A percentile compares a stretch with the other conserved stretches of the same genome.
These are phyloP conservation scores for Pachyuromys duprasi DNA, from an alignment of 2,797 vertebrate species.

Conservation along the genomic window DNA sequence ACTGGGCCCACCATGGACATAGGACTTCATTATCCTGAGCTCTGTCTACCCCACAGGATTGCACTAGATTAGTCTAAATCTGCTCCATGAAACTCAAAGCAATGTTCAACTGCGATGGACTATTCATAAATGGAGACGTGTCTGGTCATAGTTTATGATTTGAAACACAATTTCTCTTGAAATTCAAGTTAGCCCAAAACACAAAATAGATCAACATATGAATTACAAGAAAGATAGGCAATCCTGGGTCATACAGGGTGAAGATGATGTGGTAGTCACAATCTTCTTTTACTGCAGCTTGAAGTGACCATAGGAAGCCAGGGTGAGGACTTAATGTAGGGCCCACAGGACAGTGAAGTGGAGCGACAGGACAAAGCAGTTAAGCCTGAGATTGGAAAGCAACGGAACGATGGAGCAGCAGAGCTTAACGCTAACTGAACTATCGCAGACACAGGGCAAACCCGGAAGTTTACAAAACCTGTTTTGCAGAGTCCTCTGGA, in stretches of 20 bases:
- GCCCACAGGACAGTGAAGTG: neutral
- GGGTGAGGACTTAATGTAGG: neutral
- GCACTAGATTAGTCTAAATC: neutral
- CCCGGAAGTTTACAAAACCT: neutral
- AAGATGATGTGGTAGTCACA: neutral
- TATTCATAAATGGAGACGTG: neutral
- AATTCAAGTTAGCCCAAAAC: conserved; percentile 2
- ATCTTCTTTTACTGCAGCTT: neutral
- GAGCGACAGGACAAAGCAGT: neutral
- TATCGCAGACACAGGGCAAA: neutral
- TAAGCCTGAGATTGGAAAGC: neutral
- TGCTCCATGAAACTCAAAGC: neutral
- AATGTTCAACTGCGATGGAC: neutral
- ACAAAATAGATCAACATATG: neutral
- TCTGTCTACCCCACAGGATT: neutral
- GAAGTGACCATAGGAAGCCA: neutral
- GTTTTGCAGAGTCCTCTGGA: neutral
- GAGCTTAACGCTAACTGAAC: neutral
- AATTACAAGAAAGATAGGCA: neutral
- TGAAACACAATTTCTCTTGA: conserved; percentile 52
- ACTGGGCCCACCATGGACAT: neutral
- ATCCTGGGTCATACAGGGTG: neutral
- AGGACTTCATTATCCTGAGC: neutral
- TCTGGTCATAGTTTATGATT: neutral
- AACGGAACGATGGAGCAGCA: neutral